Conservation (phyloP, 2,113 vertebrate species). For the Varanus komodoensis region DNA sequence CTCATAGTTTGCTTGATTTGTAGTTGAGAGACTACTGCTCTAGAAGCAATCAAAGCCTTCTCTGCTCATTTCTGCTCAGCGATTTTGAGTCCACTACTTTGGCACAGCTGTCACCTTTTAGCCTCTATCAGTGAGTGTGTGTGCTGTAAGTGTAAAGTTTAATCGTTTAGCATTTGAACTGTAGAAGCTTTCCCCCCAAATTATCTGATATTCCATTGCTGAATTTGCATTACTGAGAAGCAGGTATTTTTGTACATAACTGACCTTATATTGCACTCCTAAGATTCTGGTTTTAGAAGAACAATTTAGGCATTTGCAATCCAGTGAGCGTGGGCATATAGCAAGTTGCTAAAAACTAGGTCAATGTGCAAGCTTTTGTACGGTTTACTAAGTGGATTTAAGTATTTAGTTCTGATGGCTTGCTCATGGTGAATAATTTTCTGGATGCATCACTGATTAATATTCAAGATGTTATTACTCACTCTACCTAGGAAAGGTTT, state of each 20-base stretch:
- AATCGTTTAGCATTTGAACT: conserved; percentile 8
- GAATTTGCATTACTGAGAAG: neutral
- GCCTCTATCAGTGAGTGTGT: conserved; percentile 65
- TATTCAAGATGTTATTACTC: neutral
- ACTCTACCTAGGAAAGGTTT: neutral
- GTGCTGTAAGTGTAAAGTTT: conserved; percentile 41
- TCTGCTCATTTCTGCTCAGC: conserved; percentile 84
- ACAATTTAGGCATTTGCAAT: neutral
- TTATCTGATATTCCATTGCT: conserved; percentile 7
- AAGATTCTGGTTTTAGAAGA: neutral
- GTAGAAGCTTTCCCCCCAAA: neutral
- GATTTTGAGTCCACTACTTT: conserved; percentile 87
- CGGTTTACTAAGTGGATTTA: neutral
- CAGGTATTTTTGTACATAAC: neutral
- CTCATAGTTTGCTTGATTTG: conserved; percentile 88
- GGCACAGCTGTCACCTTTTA: conserved; percentile 87
- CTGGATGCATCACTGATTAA: neutral
- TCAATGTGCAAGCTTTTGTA: neutral
- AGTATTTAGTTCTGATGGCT: neutral
- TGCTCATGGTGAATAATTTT: neutral
- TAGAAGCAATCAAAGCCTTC: conserved; percentile 90
- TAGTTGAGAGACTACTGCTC: conserved; percentile 83
- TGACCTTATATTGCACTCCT: neutral
- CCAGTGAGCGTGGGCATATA: neutral
- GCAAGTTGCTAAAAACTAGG: neutral